These are phyloP conservation scores for Channa argus DNA, from an alignment of 2,113 vertebrate genomes.

Conservation along the genomic window DNA sequence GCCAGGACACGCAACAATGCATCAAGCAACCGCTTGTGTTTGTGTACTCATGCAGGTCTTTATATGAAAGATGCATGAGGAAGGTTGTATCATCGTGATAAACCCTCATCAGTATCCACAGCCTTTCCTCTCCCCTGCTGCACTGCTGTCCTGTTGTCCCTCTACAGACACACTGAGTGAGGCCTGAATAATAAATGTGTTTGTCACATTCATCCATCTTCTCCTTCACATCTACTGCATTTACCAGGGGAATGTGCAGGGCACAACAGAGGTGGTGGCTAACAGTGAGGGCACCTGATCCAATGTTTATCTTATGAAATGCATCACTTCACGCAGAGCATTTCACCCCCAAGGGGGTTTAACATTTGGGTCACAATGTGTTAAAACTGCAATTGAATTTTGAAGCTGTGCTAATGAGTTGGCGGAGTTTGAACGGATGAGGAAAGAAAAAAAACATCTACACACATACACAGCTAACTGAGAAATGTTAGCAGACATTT, in stretches of 20 bases:
- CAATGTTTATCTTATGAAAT: slow-evolving; percentile 27
- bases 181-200: slow-evolving; percentile 73
- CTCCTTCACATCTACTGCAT: slow-evolving; percentile 44
- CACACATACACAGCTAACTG: no score
- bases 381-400: slow-evolving; percentile 2
- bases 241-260: slow-evolving; percentile 26
- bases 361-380: slow-evolving; percentile 1
- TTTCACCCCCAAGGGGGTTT: neutral
- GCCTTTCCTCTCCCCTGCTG: slow-evolving; percentile 29
- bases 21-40: slow-evolving; percentile 8
- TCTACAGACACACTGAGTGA: slow-evolving; percentile 42
- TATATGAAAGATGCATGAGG: slow-evolving; percentile 75
- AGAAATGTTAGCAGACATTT: no score
- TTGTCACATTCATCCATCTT: slow-evolving; percentile 59
- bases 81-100: slow-evolving; percentile 43
- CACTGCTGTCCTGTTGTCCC: slow-evolving; percentile 48
- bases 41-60: slow-evolving; percentile 37
- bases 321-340: slow-evolving; percentile 11
- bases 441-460: no score
- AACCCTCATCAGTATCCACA: slow-evolving; percentile 70
- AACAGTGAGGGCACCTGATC: slow-evolving; percentile 21
- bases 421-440: neutral
- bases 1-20: slow-evolving; percentile 32
- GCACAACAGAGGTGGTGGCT: neutral
- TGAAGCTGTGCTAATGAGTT: slow-evolving; percentile 8